phyloP scores from a whole-genome alignment of 2,113 vertebrate genomes.

The Gavialis gangeticus region DNA sequence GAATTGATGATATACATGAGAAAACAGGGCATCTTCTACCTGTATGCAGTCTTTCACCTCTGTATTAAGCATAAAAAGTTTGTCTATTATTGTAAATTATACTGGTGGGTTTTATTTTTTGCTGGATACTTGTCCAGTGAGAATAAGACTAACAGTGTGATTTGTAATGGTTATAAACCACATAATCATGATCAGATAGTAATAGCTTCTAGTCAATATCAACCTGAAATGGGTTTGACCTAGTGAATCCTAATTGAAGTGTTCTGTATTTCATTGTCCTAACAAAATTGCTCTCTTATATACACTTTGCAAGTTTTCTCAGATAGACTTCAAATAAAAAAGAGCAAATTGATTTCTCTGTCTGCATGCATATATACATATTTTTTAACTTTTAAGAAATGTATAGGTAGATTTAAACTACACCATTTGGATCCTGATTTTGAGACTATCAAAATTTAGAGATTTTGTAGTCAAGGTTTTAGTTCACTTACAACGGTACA shows the following conservation, averaged over 20 bases:
- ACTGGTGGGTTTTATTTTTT: not conserved
- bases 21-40: not conserved
- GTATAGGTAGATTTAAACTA: not conserved
- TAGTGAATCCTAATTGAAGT: not conserved
- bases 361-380: not conserved
- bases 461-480: no score
- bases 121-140: not conserved
- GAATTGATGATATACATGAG: not conserved
- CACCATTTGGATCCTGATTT: no score
- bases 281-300: not conserved
- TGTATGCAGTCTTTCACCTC: not conserved
- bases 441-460: no score
- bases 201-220: not conserved
- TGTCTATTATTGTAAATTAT: not conserved
- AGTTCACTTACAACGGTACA: no score
- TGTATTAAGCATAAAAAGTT: not conserved
- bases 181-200: not conserved
- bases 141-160: not conserved
- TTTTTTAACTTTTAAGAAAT: not conserved
- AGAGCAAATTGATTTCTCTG: not conserved
- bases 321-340: not conserved
- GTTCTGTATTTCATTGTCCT: not conserved
- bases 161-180: no score
- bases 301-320: not conserved
- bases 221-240: not conserved